phyloP scores from a whole-genome alignment of 2,888 invertebrate species.

The Catocala nupta region DNA sequence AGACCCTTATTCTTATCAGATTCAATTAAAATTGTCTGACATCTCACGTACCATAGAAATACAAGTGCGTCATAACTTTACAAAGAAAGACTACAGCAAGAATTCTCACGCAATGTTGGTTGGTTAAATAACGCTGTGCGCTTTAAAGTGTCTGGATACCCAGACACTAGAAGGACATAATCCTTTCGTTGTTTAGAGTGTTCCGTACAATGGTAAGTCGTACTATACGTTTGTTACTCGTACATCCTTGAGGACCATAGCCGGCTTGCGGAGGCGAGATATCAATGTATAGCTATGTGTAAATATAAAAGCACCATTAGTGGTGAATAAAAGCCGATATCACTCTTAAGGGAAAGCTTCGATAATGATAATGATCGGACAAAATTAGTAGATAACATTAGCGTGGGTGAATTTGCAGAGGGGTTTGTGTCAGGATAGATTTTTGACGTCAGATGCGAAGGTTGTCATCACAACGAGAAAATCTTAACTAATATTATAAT shows the following conservation, averaged over 20 bases:
- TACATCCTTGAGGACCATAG: too few species aligned
- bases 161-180: not conserved
- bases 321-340: conserved; percentile 1
- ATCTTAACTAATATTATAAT: too few species aligned
- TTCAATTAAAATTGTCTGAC: too few species aligned
- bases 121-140: not conserved
- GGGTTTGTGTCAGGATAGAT: conserved; percentile 3
- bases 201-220: too few species aligned
- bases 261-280: not conserved
- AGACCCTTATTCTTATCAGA: too few species aligned
- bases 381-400: not conserved
- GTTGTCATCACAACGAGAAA: too few species aligned
- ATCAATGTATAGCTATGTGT: not conserved
- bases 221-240: too few species aligned
- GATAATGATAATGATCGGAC: not conserved
- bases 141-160: not conserved
- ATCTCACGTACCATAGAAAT: not conserved
- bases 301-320: not conserved
- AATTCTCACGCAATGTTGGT: not conserved
- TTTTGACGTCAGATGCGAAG: not conserved
- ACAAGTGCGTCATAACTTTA: too few species aligned
- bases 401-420: conserved; percentile 1
- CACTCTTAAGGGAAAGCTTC: not conserved
- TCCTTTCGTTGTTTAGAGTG: not conserved
- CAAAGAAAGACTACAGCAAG: not conserved